A percentile compares a stretch with the other conserved stretches of the same genome.
These are phyloP conservation scores for Meandrina meandrites DNA, from an alignment of 92 coral and sea anemone genomes.

Conservation along the genomic window DNA sequence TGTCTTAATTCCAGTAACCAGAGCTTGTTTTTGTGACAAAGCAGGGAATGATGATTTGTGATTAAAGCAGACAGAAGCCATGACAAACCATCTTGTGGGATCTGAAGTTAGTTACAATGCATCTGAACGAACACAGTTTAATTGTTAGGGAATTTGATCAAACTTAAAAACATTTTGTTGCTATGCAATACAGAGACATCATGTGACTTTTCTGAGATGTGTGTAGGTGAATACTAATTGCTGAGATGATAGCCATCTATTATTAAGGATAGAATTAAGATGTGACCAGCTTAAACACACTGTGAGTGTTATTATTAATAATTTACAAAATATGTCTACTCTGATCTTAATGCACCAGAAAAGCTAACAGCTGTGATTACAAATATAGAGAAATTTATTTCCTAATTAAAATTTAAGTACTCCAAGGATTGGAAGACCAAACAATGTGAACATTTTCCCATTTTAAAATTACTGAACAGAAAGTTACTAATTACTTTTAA, in stretches of 20 bases:
- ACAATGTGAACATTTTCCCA: neutral
- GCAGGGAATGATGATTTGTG: slow-evolving; percentile 18
- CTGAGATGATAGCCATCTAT: neutral
- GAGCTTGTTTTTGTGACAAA: slow-evolving; percentile 21
- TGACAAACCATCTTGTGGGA: neutral
- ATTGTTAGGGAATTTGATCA: neutral
- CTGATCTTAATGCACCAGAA: neutral
- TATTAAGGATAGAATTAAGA: neutral
- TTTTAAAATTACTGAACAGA: neutral
- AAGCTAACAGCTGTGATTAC: neutral
- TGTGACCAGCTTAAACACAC: neutral
- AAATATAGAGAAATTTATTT: neutral
- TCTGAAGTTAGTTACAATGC: neutral
- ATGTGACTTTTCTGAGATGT: slow-evolving; percentile 1
- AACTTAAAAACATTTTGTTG: slow-evolving; percentile 38
- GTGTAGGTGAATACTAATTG: neutral
- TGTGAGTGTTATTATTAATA: neutral
- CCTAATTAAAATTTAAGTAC: neutral
- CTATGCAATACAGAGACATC: slow-evolving; percentile 16
- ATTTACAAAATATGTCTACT: slow-evolving; percentile 27
- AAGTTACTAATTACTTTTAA: neutral
- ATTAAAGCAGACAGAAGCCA: slow-evolving; percentile 10
- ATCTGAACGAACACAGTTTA: neutral
- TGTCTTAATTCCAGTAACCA: neutral
- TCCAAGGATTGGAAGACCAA: neutral